Percentiles rank a stretch among this genome's conserved stretches.
These are phyloP conservation scores for Polymixis flavicincta DNA, from an alignment of 2,888 invertebrate genomes.

Conservation along the genomic window DNA sequence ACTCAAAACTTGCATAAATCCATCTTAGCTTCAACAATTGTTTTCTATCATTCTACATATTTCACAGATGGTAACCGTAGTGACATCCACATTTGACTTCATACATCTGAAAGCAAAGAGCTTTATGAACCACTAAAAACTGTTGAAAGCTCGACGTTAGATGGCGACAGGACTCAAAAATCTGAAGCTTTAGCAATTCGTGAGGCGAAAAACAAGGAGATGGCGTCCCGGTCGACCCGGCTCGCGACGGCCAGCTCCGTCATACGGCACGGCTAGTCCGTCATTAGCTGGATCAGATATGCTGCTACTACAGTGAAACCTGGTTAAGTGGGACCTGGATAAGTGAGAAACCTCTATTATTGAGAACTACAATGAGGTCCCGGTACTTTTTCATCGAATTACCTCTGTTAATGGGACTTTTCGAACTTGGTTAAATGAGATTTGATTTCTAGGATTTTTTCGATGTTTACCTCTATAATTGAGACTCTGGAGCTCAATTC, in stretches of 20 bases:
- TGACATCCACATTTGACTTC: slow-evolving; percentile 35
- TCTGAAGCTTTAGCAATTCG: slow-evolving; percentile 3
- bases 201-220: slow-evolving; percentile 19
- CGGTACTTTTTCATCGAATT: too few relatives aligned
- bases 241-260: neutral
- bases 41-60: neutral
- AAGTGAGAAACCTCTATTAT: too few relatives aligned
- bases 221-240: slow-evolving; percentile 17
- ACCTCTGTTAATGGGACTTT: too few relatives aligned
- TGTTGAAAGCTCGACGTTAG: slow-evolving; percentile 34
- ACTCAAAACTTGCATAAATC: neutral
- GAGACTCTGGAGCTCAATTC: too few relatives aligned
- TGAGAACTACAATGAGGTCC: too few relatives aligned
- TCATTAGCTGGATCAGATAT: neutral
- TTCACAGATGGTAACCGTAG: neutral
- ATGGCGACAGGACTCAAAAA: slow-evolving; percentile 12
- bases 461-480: too few relatives aligned
- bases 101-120: neutral
- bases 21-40: neutral
- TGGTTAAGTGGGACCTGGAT: too few relatives aligned
- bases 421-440: too few relatives aligned
- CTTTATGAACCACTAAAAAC: neutral
- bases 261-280: neutral
- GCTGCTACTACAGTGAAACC: too few relatives aligned
- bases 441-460: too few relatives aligned